phyloP scores from a whole-genome alignment of 2,888 invertebrate genomes.

The Chymomyza amoena region DNA sequence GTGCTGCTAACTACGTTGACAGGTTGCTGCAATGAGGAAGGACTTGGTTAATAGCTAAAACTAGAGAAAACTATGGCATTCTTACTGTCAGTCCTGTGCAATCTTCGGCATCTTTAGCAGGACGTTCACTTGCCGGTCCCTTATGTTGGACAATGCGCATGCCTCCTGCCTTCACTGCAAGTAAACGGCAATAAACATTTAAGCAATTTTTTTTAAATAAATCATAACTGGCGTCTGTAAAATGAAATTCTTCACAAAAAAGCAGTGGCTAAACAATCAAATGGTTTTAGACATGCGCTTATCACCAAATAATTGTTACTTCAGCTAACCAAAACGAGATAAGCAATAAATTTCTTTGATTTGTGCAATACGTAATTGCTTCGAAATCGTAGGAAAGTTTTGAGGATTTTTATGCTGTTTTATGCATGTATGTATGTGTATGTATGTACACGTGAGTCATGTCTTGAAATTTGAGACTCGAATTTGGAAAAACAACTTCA shows the following conservation, averaged over 20 bases:
- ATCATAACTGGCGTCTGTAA: conserved; percentile 41
- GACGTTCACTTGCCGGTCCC: conserved; percentile 83
- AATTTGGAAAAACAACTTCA: conserved; percentile 6
- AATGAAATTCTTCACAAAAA: neutral
- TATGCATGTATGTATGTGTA: no score
- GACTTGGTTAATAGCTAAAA: neutral
- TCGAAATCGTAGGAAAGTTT: no score
- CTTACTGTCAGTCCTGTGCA: conserved; percentile 86
- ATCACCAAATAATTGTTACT: conserved; percentile 39
- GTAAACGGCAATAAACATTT: neutral
- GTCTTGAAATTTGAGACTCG: no score
- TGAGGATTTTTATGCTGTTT: no score
- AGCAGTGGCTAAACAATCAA: neutral
- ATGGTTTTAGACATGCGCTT: conserved; percentile 33
- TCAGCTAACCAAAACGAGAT: neutral
- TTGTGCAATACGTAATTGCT: neutral
- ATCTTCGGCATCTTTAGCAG: conserved; percentile 85
- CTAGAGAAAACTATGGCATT: neutral
- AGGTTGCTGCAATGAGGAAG: conserved; percentile 71
- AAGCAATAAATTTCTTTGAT: neutral
- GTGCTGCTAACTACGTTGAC: conserved; percentile 84
- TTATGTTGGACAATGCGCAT: conserved; percentile 96
- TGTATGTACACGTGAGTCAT: no score
- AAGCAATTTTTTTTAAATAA: neutral
- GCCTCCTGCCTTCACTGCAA: conserved; percentile 92